Base-by-base conservation (phyloP, 2,888 invertebrate genomes). In the Drosophila peninsularis region DNA sequence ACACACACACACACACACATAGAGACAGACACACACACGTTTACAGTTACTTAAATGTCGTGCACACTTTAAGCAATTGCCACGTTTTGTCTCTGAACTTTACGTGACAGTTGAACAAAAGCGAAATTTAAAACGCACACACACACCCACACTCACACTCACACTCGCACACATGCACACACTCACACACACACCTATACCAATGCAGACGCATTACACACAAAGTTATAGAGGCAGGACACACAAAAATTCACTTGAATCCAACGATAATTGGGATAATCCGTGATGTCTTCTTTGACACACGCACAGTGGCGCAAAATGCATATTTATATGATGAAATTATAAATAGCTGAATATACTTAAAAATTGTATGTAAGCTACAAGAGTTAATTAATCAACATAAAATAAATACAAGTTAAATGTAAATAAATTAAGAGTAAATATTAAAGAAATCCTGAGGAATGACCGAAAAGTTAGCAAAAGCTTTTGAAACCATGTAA, bases 231-330 rank as follows among this genome's bases (percentile, higher is more conserved):
- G 19, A 19, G 58, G 47, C 58, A 58, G 66, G 27, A 62, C 52
- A 62, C 47, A 57, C 49, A 57, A 63, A 74, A 66, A 75, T 78
- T 67, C 67, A 65, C 69, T 78, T 68, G 64, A 78, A 72, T 68
- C 54, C 75, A 68, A 60, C 70, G 77, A 76, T 87, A 87, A 88
- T 86, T 88, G 88, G 85, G 80, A 88, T 88, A 88, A 88, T 88
- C 88, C 80, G 53, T 84, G 80, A 80, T 82, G 79, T 83, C 79
- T 80, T 75, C 71, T 80, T 86, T 44, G 73, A 52, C 17, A 34
- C n/a, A 17, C 14, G 66, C 53, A 76, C 80, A 65, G 39, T 76
- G 80, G 80, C 14, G 53, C 6, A 9, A 2, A 60, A 45, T 9
- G 10, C 5, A 30, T 0, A 30, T 5, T 17, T 30, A 47, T 3